A percentile compares a stretch with the other conserved stretches of the same genome.
Conservation (phyloP, 2,797 vertebrate species). For the Enteromius afrohamiltoni region DNA sequence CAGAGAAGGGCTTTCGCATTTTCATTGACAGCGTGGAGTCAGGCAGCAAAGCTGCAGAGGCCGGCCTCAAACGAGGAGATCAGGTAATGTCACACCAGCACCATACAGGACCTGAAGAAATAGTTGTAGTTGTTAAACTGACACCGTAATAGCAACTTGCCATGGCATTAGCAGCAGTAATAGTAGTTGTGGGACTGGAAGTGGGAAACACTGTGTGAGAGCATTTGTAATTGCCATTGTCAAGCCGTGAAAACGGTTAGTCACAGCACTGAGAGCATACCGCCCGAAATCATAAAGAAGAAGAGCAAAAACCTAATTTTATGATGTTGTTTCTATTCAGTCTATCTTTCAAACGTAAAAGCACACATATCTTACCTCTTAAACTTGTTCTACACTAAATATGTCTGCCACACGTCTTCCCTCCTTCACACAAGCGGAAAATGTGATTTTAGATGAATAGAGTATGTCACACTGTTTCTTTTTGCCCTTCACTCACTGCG, state of each 20-base stretch:
- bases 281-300: background rate
- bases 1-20: slow-evolving; percentile 95
- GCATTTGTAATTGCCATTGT: slow-evolving; percentile 31
- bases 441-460: slow-evolving; percentile 13
- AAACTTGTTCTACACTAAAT: slow-evolving; percentile 22
- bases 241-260: background rate
- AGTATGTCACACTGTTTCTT: slow-evolving; percentile 3
- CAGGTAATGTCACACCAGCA: slow-evolving; percentile 78
- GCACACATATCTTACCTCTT: background rate
- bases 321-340: background rate
- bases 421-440: slow-evolving; percentile 6
- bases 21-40: slow-evolving; percentile 96
- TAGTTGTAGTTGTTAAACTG: slow-evolving; percentile 15
- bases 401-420: background rate
- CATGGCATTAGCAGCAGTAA: background rate
- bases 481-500: slow-evolving; percentile 6
- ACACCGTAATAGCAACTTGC: slow-evolving; percentile 31
- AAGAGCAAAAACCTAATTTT: background rate
- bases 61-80: slow-evolving; percentile 95
- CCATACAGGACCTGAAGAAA: slow-evolving; percentile 3
- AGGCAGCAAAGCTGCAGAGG: slow-evolving; percentile 94
- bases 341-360: background rate
- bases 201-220: slow-evolving; percentile 11
- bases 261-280: background rate
- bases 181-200: slow-evolving; percentile 4